phyloP scores from a whole-genome alignment of 2,888 invertebrate genomes.

The Ophioninae sp. region DNA sequence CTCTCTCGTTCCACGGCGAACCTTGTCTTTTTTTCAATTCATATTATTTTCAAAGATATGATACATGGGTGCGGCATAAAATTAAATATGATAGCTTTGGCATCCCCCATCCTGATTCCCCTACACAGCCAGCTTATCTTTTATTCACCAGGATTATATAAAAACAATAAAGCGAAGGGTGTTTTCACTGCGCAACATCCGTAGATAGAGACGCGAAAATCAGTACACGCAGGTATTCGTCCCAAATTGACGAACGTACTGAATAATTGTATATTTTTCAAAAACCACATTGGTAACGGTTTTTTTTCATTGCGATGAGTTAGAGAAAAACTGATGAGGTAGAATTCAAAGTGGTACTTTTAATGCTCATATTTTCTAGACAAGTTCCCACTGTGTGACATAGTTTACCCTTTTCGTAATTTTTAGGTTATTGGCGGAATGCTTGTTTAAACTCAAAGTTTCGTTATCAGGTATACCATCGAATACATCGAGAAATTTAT shows the following conservation, averaged over 20 bases:
- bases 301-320: background rate
- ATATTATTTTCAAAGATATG: slow-evolving; percentile 19
- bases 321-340: background rate
- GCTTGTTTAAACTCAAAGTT: background rate
- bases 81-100: slow-evolving; percentile 45
- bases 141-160: background rate
- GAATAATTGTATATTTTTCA: background rate
- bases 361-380: background rate
- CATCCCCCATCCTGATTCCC: background rate
- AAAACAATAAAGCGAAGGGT: background rate
- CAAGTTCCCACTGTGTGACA: slow-evolving; percentile 2
- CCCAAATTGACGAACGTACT: background rate
- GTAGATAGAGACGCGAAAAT: background rate
- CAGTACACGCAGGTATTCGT: background rate
- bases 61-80: slow-evolving; percentile 14
- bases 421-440: background rate
- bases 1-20: slow-evolving; percentile 4
- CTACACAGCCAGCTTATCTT: background rate
- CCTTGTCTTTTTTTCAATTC: slow-evolving; percentile 21
- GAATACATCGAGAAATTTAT: slow-evolving; percentile 49
- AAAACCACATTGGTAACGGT: background rate
- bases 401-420: background rate
- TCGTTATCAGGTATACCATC: slow-evolving; percentile 22
- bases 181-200: background rate
- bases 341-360: background rate